Conservation (phyloP, 2,888 invertebrate species). For the Punctoribates punctum region DNA sequence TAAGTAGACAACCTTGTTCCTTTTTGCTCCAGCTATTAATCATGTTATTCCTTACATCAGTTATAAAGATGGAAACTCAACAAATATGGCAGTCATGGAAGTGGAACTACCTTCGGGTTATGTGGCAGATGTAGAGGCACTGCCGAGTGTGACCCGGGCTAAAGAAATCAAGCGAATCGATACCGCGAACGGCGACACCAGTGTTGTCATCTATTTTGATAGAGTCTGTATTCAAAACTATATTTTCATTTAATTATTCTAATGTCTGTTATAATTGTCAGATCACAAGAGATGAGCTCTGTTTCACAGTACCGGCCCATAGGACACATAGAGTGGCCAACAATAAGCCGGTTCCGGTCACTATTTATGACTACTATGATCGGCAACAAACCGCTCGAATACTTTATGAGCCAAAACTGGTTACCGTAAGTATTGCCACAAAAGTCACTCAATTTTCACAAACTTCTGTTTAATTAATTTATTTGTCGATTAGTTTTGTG, state of each 20-base stretch:
- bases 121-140: slow-evolving; percentile 67
- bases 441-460: background rate
- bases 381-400: slow-evolving; percentile 47
- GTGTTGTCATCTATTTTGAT: slow-evolving; percentile 69
- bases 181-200: slow-evolving; percentile 64
- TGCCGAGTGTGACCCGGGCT: slow-evolving; percentile 53
- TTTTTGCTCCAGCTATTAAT: background rate
- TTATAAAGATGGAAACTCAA: slow-evolving; percentile 54
- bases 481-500: slow-evolving; percentile 10
- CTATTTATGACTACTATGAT: slow-evolving; percentile 50
- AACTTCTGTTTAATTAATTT: background rate
- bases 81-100: slow-evolving; percentile 87
- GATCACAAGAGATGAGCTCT: slow-evolving; percentile 47
- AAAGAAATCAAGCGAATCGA: slow-evolving; percentile 63
- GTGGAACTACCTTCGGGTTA: slow-evolving; percentile 87
- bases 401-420: slow-evolving; percentile 47
- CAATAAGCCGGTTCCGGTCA: slow-evolving; percentile 49
- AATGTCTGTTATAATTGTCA: background rate
- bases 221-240: slow-evolving; percentile 56
- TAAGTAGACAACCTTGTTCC: slow-evolving; percentile 46
- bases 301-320: slow-evolving; percentile 49
- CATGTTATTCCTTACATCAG: slow-evolving; percentile 30
- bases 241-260: too few species aligned
- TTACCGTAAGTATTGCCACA: slow-evolving; percentile 39
- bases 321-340: slow-evolving; percentile 49